phyloP scores from a whole-genome alignment of 2,888 invertebrate genomes.

The Petrolisthes manimaculis region DNA sequence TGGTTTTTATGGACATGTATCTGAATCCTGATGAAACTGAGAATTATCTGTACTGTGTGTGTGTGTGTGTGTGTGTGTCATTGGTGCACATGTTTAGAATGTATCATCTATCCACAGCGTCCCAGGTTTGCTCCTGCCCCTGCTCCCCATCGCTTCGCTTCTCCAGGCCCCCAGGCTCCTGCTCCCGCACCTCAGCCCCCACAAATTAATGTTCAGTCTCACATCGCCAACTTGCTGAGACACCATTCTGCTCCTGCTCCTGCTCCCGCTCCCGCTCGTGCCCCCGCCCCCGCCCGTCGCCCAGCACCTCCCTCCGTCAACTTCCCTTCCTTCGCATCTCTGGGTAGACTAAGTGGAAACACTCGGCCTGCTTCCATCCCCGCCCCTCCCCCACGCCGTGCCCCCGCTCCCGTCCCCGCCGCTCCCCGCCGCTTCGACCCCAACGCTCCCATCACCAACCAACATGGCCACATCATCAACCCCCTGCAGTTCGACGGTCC shows the following conservation, averaged over 20 bases:
- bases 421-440: slow-evolving; percentile 10
- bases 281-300: neutral
- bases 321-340: slow-evolving; percentile 9
- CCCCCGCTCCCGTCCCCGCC: neutral
- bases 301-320: neutral
- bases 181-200: neutral
- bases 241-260: neutral
- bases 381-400: neutral
- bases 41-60: too few relatives aligned
- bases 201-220: neutral
- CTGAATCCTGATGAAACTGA: too few relatives aligned
- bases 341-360: neutral
- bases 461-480: slow-evolving; percentile 12
- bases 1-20: too few relatives aligned
- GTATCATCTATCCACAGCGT: neutral
- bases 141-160: slow-evolving; percentile 13
- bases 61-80: too few relatives aligned
- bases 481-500: slow-evolving; percentile 30
- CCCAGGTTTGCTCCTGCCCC: neutral
- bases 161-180: slow-evolving; percentile 10
- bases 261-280: neutral
- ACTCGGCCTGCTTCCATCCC: neutral
- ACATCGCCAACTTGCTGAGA: slow-evolving; percentile 2
- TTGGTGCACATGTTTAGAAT: too few relatives aligned
- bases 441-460: slow-evolving; percentile 32